These are phyloP conservation scores for Aphidoletes aphidimyza DNA, from an alignment of 2,888 invertebrate genomes.

Conservation along the genomic window DNA sequence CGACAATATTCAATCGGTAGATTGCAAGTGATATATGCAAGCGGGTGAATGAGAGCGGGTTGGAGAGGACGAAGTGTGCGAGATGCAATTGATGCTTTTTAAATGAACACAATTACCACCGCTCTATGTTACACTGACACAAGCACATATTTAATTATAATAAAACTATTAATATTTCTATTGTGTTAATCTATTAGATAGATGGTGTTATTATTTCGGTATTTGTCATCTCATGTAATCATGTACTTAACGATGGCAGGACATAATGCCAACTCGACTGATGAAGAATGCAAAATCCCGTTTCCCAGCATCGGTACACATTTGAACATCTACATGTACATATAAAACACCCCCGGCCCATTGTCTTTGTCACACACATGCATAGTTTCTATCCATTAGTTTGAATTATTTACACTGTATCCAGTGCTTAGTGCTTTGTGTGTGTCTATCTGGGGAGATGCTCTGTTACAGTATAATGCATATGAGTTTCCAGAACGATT, in stretches of 20 bases:
- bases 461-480: too few relatives aligned
- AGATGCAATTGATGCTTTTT: not conserved
- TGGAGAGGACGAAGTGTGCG: not conserved
- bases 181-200: slow-evolving; percentile 15
- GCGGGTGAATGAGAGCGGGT: not conserved
- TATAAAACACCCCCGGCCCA: not conserved
- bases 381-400: slow-evolving; percentile 35
- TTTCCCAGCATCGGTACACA: not conserved
- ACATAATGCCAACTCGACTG: slow-evolving; percentile 7
- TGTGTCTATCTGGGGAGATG: too few relatives aligned
- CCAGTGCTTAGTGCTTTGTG: not conserved
- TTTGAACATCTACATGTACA: not conserved
- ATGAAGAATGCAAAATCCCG: slow-evolving; percentile 3
- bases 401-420: slow-evolving; percentile 32
- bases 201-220: slow-evolving; percentile 32
- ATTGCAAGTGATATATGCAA: too few relatives aligned
- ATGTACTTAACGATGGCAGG: slow-evolving; percentile 3
- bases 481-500: too few relatives aligned
- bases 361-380: slow-evolving; percentile 39
- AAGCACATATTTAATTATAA: slow-evolving; percentile 36
- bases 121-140: not conserved
- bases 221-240: slow-evolving; percentile 50
- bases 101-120: not conserved
- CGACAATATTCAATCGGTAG: not conserved
- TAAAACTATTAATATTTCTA: slow-evolving; percentile 48